A percentile compares a stretch with the other conserved stretches of the same genome.
Evolutionary conservation across 2,888 invertebrate genomes (phyloP).

Genomic region (Leucophenga maculata): DNA sequence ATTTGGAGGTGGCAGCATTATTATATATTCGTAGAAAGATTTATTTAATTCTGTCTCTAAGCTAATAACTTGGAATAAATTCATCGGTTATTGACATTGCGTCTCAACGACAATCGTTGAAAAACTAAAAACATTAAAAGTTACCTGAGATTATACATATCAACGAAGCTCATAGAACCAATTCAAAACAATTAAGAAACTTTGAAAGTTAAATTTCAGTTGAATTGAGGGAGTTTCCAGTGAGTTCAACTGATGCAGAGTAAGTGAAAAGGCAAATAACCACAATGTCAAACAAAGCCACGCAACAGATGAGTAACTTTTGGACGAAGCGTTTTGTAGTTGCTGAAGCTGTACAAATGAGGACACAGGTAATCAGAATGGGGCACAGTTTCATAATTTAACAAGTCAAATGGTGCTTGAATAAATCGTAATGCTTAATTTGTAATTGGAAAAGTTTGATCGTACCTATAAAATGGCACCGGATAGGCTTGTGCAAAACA

Average conservation of each 20-base stretch:
- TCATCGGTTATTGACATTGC: conserved; percentile 28
- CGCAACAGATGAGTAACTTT: conserved; percentile 39
- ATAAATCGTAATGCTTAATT: conserved; percentile 37
- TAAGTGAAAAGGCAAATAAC: background rate
- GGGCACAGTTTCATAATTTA: conserved; percentile 32
- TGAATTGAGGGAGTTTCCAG: background rate
- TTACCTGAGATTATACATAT: conserved; percentile 21
- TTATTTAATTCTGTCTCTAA: too few relatives aligned
- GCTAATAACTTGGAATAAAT: conserved; percentile 31
- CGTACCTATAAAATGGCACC: conserved; percentile 74
- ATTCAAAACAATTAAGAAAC: conserved; percentile 20
- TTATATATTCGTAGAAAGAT: too few relatives aligned
- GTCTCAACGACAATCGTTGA: background rate
- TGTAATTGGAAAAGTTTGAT: conserved; percentile 46
- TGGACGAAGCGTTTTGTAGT: conserved; percentile 1
- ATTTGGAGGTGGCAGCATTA: too few relatives aligned
- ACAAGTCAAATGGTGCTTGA: conserved; percentile 51
- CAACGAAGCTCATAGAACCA: conserved; percentile 16
- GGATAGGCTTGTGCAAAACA: conserved; percentile 80
- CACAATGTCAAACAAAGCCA: conserved; percentile 5
- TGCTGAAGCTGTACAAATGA: background rate
- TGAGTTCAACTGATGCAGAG: too few relatives aligned
- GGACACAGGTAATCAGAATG: background rate
- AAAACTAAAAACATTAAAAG: conserved; percentile 8
- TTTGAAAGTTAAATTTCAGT: conserved; percentile 22